phyloP scores from a whole-genome alignment of 2,113 vertebrate species.

The Mobula hypostoma region DNA sequence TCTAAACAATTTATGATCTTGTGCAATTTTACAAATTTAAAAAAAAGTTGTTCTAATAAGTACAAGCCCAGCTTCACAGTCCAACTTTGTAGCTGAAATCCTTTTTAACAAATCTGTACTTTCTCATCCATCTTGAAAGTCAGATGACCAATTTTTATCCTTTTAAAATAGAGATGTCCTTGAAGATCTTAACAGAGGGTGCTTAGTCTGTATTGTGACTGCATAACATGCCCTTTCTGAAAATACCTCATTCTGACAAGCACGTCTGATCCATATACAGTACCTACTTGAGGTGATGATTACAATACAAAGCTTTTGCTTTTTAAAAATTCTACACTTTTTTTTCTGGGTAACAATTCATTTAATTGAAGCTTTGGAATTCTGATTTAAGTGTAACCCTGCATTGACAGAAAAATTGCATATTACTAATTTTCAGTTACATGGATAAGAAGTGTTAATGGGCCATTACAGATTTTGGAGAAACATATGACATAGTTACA shows the following conservation, averaged over 20 bases:
- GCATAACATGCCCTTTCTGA: background rate
- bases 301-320: background rate
- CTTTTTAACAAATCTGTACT: too few species aligned
- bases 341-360: background rate
- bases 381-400: background rate
- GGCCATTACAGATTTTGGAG: background rate
- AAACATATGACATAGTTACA: conserved; percentile 1
- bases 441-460: background rate
- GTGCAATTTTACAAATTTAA: too few species aligned
- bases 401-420: background rate
- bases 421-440: background rate
- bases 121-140: too few species aligned
- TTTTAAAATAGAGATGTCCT: background rate
- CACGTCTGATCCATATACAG: background rate
- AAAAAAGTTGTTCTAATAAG: too few species aligned
- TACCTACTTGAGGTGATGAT: background rate
- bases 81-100: too few species aligned
- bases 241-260: background rate
- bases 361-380: background rate
- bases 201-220: background rate
- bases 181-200: background rate
- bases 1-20: too few species aligned
- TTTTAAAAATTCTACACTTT: background rate
- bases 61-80: too few species aligned
- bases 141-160: too few species aligned